A percentile compares a stretch with the other conserved stretches of the same genome.
These are phyloP conservation scores for Ictalurus furcatus DNA, from an alignment of 2,113 vertebrate genomes.

Conservation along the genomic window DNA sequence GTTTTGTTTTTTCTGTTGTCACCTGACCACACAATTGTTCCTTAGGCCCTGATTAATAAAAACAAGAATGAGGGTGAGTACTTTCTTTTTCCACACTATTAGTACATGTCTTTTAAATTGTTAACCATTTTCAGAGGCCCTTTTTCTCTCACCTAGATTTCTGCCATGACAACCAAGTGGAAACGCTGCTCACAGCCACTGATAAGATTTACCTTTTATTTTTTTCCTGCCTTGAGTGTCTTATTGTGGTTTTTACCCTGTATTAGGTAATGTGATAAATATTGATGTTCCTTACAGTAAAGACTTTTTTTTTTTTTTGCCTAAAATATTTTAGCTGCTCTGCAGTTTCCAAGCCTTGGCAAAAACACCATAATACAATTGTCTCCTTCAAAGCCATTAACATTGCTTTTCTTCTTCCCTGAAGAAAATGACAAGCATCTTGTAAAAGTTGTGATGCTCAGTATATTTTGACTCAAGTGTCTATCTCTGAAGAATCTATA, in stretches of 20 bases:
- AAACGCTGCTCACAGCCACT: constrained; percentile 59
- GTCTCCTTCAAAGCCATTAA: constrained; percentile 59
- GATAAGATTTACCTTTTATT: constrained; percentile 73
- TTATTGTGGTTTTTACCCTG: constrained; percentile 64
- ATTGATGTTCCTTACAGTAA: constrained; percentile 73
- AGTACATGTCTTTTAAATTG: background rate
- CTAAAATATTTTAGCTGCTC: constrained; percentile 53
- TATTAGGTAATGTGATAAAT: constrained; percentile 76
- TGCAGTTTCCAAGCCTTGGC: constrained; percentile 31
- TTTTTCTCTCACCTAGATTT: background rate
- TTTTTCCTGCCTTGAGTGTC: constrained; percentile 61
- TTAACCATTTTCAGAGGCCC: background rate
- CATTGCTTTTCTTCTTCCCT: constrained; percentile 24
- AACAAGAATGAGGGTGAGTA: background rate
- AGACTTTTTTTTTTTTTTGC: constrained; percentile 44
- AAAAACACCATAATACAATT: constrained; percentile 33
- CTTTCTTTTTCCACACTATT: background rate
- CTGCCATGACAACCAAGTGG: constrained; percentile 53
- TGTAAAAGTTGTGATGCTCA: constrained; percentile 21
- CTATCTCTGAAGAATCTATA: background rate
- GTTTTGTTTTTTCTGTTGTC: too few species aligned
- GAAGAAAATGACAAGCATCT: background rate
- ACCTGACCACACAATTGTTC: too few species aligned
- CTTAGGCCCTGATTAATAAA: too few species aligned
- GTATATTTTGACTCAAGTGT: background rate